Conservation (phyloP, 2,797 vertebrate genomes). For the Phoebastria nigripes region DNA sequence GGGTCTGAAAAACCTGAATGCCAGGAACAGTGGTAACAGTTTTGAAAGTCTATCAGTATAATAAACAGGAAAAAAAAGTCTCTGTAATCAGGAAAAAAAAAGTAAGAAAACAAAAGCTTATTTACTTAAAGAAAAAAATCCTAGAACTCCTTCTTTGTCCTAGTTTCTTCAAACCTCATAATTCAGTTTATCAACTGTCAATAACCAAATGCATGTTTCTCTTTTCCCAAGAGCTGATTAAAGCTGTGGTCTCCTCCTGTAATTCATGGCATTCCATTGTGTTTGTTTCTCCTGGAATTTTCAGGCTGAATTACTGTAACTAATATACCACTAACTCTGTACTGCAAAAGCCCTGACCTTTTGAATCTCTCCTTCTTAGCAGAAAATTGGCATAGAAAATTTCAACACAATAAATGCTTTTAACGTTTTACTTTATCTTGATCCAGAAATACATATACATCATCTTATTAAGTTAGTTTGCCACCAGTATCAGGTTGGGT, state of each 20-base stretch:
- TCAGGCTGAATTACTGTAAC: slow-evolving; percentile 78
- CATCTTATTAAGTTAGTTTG: slow-evolving; percentile 65
- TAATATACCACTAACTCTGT: slow-evolving; percentile 71
- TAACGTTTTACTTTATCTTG: slow-evolving; percentile 68
- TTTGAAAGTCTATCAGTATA: not conserved
- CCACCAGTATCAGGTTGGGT: slow-evolving; percentile 54
- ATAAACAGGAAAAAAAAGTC: not conserved
- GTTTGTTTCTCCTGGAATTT: slow-evolving; percentile 75
- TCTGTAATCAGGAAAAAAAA: not conserved
- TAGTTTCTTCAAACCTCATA: slow-evolving; percentile 38
- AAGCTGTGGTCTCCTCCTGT: slow-evolving; percentile 71
- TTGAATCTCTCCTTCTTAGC: slow-evolving; percentile 61
- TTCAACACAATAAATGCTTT: slow-evolving; percentile 70
- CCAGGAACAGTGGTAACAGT: not conserved
- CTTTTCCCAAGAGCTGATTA: slow-evolving; percentile 74
- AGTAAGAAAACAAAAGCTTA: not conserved
- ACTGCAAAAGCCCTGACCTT: slow-evolving; percentile 71
- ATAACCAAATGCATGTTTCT: slow-evolving; percentile 67
- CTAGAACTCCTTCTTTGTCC: not conserved
- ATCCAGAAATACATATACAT: slow-evolving; percentile 61
- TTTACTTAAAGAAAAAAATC: not conserved
- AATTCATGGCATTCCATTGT: slow-evolving; percentile 70
- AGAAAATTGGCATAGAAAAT: slow-evolving; percentile 76
- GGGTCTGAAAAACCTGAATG: not conserved
- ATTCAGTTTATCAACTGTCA: slow-evolving; percentile 71